phyloP scores from a whole-genome alignment of 2,113 vertebrate species.

The Psittacula cyanocephala region DNA sequence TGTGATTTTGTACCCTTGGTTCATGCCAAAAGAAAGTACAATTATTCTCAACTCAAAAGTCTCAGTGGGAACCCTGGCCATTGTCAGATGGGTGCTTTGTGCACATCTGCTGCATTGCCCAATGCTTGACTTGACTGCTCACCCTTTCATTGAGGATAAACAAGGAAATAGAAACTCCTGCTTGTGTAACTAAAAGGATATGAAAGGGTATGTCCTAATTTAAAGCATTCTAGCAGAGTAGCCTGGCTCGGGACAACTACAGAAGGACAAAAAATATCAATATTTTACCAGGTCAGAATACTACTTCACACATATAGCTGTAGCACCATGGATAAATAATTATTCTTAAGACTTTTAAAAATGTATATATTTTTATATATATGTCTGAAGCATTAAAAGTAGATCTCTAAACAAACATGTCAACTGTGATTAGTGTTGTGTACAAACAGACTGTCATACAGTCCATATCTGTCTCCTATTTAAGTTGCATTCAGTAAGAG shows the following conservation, averaged over 20 bases:
- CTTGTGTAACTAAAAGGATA: conserved; percentile 67
- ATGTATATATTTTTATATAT: too few species aligned
- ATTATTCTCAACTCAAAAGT: conserved; percentile 63
- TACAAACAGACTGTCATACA: neutral
- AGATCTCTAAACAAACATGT: neutral
- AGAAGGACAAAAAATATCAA: neutral
- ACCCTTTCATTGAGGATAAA: conserved; percentile 64
- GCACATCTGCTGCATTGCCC: conserved; percentile 69
- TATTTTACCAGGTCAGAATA: neutral
- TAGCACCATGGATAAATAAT: neutral
- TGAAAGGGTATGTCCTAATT: neutral
- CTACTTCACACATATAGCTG: neutral
- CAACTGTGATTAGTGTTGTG: neutral
- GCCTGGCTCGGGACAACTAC: neutral
- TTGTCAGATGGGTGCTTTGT: conserved; percentile 71
- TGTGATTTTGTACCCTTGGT: conserved; percentile 65
- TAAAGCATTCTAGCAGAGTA: neutral
- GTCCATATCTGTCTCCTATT: neutral
- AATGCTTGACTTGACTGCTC: conserved; percentile 70
- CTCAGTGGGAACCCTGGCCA: conserved; percentile 67
- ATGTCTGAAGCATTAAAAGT: neutral
- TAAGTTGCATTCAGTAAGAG: neutral
- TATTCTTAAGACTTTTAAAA: neutral
- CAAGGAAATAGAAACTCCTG: conserved; percentile 61
- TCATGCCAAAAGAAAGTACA: conserved; percentile 62